A percentile compares a stretch with the other conserved stretches of the same genome.
Evolutionary conservation across 2,888 invertebrate species (phyloP).

Genomic region (Drosophila eohydei): DNA sequence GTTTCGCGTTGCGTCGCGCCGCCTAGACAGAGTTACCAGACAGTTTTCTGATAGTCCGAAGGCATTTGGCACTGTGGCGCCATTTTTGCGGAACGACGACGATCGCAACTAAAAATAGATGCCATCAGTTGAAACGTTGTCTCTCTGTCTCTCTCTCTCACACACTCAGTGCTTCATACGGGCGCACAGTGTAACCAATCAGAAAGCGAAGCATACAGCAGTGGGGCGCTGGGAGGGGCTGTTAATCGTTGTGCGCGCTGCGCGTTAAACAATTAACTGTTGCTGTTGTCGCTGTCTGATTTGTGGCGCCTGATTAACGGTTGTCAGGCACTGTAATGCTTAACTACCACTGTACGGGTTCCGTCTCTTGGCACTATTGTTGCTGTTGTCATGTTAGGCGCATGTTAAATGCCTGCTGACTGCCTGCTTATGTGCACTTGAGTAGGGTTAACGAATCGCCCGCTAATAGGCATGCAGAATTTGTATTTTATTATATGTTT

Average conservation of each 20-base stretch:
- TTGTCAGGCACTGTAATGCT: slow-evolving; percentile 54
- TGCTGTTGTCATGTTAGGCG: slow-evolving; percentile 37
- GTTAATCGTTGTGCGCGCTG: slow-evolving; percentile 37
- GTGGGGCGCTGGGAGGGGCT: slow-evolving; percentile 5
- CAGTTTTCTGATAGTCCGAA: slow-evolving; percentile 14
- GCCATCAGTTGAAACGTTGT: slow-evolving; percentile 8
- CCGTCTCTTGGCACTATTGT: not conserved
- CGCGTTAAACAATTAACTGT: slow-evolving; percentile 50
- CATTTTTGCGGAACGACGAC: slow-evolving; percentile 36
- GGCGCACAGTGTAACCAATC: slow-evolving; percentile 46
- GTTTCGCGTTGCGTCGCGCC: slow-evolving; percentile 26
- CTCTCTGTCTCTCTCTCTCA: slow-evolving; percentile 3
- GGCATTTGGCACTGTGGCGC: slow-evolving; percentile 43
- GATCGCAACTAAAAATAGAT: slow-evolving; percentile 53
- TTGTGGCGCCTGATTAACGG: slow-evolving; percentile 77
- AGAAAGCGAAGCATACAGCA: slow-evolving; percentile 19
- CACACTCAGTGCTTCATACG: not conserved
- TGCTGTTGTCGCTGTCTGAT: slow-evolving; percentile 44
- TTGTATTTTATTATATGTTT: slow-evolving; percentile 3
- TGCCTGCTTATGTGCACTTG: slow-evolving; percentile 45
- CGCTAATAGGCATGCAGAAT: slow-evolving; percentile 54
- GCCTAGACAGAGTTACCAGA: slow-evolving; percentile 1
- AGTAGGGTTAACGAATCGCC: slow-evolving; percentile 65
- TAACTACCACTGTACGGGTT: slow-evolving; percentile 46
- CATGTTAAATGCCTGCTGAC: slow-evolving; percentile 46